Base-by-base conservation (phyloP, 2,797 vertebrate species). In the Pseudopleuronectes americanus region DNA sequence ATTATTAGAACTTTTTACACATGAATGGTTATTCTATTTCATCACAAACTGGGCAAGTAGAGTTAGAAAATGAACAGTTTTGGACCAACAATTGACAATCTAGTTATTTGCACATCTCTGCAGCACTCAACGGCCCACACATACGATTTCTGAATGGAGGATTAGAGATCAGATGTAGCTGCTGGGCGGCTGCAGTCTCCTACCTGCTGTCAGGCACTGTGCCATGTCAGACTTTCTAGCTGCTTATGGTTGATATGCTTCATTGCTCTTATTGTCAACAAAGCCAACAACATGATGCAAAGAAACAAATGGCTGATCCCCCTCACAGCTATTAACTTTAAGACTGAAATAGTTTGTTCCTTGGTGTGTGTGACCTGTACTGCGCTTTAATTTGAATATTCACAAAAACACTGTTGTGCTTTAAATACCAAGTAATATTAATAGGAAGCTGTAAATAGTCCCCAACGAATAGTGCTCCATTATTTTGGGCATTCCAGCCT, bases 1-100 rank as follows among this genome's bases (percentile, higher is more conserved):
- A 55, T 8, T 57, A 36, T 51, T 31, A 14, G 2, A 70, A 81
- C 58, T 16, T 60, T 76, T 62, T 2, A 21, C 22, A 31, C 17
- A 16, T 10, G n/a, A 68, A 49, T 24, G n/a, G 3, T 38, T 24
- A 24, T 16, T 8, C 3, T 21, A 9, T 53, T 77, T 64, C 19
- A 47, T 26, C 12, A 26, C 5, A 51, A 64, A 41, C 2, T 23
- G 24, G 19, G 8, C 41, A 51, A 33, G 23, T 55, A 28, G 1
- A 28, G n/a, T 31, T 38, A 4, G 10, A 54, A 56, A 33, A n/a
- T 31, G n/a, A 33, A 14, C 41, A 36, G 24, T 54, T 57, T 60
- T 54, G 12, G 19, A 2, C 2, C 8, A 66, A 59, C 5, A 38
- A 31, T 22, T 41, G 31, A 38, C 22, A 48, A 3, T 45, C 28